phyloP scores from a whole-genome alignment of 2,113 vertebrate species.

The Narcine bancroftii region DNA sequence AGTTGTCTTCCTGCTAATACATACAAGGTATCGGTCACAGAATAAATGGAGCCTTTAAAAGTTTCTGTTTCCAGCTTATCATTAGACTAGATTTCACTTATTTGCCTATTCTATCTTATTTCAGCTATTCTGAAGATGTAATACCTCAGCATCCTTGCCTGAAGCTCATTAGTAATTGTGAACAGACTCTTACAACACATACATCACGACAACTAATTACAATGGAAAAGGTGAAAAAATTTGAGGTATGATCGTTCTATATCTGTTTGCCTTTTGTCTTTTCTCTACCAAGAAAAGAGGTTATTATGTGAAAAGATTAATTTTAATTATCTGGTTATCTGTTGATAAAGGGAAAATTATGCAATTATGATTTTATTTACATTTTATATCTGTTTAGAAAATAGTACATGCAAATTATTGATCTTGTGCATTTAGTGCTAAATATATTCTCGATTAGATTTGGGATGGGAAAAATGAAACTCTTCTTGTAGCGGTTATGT shows the following conservation, averaged over 20 bases:
- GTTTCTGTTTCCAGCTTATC: background rate
- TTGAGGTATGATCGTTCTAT: slow-evolving; percentile 65
- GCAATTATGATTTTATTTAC: background rate
- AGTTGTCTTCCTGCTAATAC: background rate
- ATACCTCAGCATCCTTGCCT: slow-evolving; percentile 83
- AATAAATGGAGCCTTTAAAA: background rate
- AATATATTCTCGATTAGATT: background rate
- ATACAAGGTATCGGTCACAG: background rate
- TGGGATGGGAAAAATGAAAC: background rate
- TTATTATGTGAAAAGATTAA: background rate
- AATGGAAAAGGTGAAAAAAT: slow-evolving; percentile 91
- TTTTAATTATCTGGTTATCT: background rate
- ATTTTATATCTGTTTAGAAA: background rate
- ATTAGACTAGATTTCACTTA: background rate
- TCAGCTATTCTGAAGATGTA: slow-evolving; percentile 82
- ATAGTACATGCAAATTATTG: background rate
- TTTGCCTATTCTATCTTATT: slow-evolving; percentile 47
- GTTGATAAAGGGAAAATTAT: background rate
- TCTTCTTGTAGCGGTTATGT: background rate
- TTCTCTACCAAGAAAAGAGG: background rate
- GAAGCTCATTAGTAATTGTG: slow-evolving; percentile 84
- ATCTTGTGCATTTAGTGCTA: background rate
- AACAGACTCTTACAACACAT: slow-evolving; percentile 90
- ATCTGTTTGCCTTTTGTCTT: background rate
- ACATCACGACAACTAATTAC: slow-evolving; percentile 86